phyloP scores from a whole-genome alignment of 2,797 vertebrate species.

The Pipistrellus nathusii region DNA sequence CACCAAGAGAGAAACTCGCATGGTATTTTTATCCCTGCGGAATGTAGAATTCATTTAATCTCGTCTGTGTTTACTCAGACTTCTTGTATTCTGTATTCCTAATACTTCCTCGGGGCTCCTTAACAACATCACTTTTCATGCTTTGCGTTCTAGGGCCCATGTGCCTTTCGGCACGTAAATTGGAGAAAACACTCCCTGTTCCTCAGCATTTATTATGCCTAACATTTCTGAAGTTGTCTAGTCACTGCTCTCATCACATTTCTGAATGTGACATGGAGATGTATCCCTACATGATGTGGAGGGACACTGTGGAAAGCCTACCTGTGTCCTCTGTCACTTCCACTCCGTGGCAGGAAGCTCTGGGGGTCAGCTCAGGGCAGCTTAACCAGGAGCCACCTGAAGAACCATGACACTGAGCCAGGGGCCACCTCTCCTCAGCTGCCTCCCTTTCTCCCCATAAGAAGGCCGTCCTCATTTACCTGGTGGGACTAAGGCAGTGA shows the following conservation, averaged over 20 bases:
- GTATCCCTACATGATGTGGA: background rate
- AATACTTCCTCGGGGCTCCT: slow-evolving; percentile 1
- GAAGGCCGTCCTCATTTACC: background rate
- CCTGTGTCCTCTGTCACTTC: background rate
- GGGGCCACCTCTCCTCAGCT: background rate
- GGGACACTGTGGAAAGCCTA: background rate
- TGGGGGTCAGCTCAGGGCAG: rapidly evolving
- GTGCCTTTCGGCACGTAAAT: background rate
- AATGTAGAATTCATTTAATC: slow-evolving; percentile 73
- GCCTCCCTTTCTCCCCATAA: background rate
- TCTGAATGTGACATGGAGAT: background rate
- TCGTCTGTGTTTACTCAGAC: slow-evolving; percentile 43
- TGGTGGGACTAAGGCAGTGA: background rate
- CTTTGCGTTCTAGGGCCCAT: background rate
- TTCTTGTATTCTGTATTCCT: background rate
- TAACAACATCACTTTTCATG: background rate
- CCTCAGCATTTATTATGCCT: background rate
- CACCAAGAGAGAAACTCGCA: slow-evolving; percentile 35
- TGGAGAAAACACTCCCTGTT: background rate
- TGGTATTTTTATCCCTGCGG: slow-evolving; percentile 61
- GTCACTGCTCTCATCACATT: background rate
- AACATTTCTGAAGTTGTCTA: background rate
- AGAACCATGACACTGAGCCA: background rate
- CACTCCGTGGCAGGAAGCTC: background rate
- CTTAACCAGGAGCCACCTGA: background rate